Base-by-base conservation (phyloP, 2,113 vertebrate genomes). In the Cricetomys ansorgei region DNA sequence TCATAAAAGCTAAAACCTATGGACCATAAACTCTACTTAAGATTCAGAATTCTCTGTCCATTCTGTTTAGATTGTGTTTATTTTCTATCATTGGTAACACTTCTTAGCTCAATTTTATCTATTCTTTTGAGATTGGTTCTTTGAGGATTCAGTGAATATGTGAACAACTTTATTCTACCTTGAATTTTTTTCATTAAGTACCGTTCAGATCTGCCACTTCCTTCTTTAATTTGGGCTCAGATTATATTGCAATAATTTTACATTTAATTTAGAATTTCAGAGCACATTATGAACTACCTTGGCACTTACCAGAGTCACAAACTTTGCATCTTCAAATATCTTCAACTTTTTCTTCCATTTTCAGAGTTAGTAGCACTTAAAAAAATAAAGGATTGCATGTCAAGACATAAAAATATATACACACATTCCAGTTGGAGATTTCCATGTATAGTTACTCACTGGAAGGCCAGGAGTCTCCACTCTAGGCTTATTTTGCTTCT, bases 141-240 rank as follows among this genome's bases (percentile, higher is more conserved):
- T 87, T 45, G 45, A 87, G 17, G 34, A 76, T 72, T 87, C 31
- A 64, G 55, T 86, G 91, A 59, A 50, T 5, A 31, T 67, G 16
- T 70, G 11, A 87, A 57, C 31, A 67, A 77, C 7, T 91, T 77
- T 45, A 73, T 79, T 94, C 17, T 87, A 40, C 17, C 50, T 69
- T 19, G n/a, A 45, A 4, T 76, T 87, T 89, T 87, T 87, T 59
- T 95, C 25, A 70, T 83, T 40, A 40, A 6, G 73, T 40, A 62
- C 29, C 11, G 55, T 43, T 31, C 37, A 81, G 6, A 86, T 25
- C 27, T 70, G 21, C 65, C 62, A 75, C 64, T 84, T 84, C 17
- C 79, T 65, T 43, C 43, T 89, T 27, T 55, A 77, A 79, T 29
- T 94, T 92, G 83, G 89, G 62, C 81, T 45, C 23, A 53, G 31